A percentile compares a stretch with the other conserved stretches of the same genome.
phyloP scores from a whole-genome alignment of 1,140 invertebrate genomes.

The Caenorhabditis tropicalis region DNA sequence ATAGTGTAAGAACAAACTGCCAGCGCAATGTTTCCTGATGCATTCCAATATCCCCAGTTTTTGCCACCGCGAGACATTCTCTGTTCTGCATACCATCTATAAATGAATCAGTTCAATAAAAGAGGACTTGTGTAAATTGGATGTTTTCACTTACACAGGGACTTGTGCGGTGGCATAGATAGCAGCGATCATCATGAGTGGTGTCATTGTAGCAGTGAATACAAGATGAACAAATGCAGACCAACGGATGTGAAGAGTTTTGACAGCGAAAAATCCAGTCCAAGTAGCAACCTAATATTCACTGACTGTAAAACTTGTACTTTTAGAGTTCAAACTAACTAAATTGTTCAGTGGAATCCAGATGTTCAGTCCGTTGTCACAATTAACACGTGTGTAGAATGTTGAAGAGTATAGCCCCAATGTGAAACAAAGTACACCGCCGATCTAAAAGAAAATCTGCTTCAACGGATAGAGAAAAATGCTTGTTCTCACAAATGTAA shows the following conservation, averaged over 20 bases:
- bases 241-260: slow-evolving; percentile 5
- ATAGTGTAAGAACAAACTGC: slow-evolving; percentile 25
- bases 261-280: slow-evolving; percentile 20
- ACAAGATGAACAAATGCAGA: slow-evolving; percentile 15
- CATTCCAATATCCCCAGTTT: slow-evolving; percentile 36
- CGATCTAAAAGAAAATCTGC: neutral
- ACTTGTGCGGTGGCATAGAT: slow-evolving; percentile 12
- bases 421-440: neutral
- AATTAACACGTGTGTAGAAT: slow-evolving; percentile 9
- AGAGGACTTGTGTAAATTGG: neutral
- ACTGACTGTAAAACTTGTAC: neutral
- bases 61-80: slow-evolving; percentile 26
- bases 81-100: slow-evolving; percentile 25
- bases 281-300: slow-evolving; percentile 4
- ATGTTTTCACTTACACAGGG: neutral
- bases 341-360: slow-evolving; percentile 22
- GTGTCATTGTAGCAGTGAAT: slow-evolving; percentile 21
- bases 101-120: neutral
- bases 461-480: neutral
- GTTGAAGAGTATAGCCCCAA: neutral
- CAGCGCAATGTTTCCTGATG: neutral
- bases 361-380: slow-evolving; percentile 14
- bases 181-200: neutral
- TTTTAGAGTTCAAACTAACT: neutral
- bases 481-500: neutral